Base-by-base conservation (phyloP, 1,140 invertebrate genomes). In the Hylaeus volcanicus region DNA sequence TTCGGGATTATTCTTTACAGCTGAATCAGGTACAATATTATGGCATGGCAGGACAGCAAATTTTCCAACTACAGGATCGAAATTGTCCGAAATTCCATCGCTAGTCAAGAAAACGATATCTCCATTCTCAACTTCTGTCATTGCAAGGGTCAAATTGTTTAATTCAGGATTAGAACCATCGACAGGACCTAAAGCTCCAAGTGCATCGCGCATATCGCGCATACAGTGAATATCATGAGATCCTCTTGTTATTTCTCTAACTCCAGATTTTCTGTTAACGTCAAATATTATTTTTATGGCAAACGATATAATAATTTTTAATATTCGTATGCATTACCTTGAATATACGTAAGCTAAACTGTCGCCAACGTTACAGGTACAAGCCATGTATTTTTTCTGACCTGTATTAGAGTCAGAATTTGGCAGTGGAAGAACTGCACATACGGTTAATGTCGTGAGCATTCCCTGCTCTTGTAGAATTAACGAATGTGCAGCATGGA, bases 81-180 rank as follows among this genome's bases (percentile, higher is more conserved):
- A 98, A 91, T 98, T 98, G 89, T 98, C 98, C 12, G 97, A 98
- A 45, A 98, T 96, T n/a, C 98, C 98, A 91, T 98, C 98, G 26
- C 96, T 97, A 1, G 97, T 98, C 14, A 99, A 94, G 90, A 98
- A 98, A 53, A 99, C 96, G 83, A 98, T 96, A 91, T 98, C 98
- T 11, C 96, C 97, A 56, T 94, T 92, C 70, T 98, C 96, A 39
- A 97, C 95, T 81, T 97, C 96, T 1, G 97, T 98, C 94, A 99
- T 95, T 0, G 97, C 97, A 85, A 98, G 96, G 0, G 98, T 98
- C 14, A 99, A 94, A 93, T 98, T 98, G 86, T 97, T 97, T 51
- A 98, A 93, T 94, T 99, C 98, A 1, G 98, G 98, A 90, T 98
- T 97, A 51, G 94, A 95, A 14, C 97, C 98, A 92, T 98, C 97